Evolutionary conservation across 2,797 vertebrate genomes (phyloP).

Genomic region (Alauda arvensis): DNA sequence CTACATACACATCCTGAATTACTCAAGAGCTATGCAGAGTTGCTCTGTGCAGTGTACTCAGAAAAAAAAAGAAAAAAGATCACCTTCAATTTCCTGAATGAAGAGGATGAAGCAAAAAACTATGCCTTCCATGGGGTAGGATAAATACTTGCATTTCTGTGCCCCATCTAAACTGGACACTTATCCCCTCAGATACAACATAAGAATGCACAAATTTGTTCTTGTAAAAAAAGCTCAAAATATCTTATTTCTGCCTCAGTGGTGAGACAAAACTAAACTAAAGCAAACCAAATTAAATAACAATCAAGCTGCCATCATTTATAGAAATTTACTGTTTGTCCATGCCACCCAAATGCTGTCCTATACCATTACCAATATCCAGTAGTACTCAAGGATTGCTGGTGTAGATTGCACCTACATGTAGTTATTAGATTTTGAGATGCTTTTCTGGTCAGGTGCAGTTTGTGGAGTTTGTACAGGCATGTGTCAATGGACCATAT

Average conservation of each 20-base stretch:
- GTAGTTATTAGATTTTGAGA: background rate
- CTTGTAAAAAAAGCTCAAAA: background rate
- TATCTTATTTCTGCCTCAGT: background rate
- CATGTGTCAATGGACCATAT: background rate
- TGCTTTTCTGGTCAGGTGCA: background rate
- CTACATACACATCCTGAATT: background rate
- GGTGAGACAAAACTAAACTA: background rate
- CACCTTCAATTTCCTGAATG: background rate
- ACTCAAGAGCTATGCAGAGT: background rate
- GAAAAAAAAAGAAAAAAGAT: background rate
- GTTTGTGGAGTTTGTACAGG: background rate
- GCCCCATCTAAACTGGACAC: background rate
- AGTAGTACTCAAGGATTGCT: background rate
- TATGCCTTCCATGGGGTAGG: background rate
- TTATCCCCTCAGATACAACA: background rate
- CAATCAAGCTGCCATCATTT: background rate
- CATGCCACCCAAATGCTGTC: background rate
- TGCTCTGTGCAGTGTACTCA: background rate
- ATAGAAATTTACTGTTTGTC: background rate
- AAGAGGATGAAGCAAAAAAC: background rate
- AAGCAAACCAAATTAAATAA: background rate
- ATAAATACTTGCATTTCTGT: background rate
- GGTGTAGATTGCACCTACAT: background rate
- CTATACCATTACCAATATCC: background rate
- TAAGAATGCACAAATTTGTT: background rate